Evolutionary conservation across 2,888 invertebrate genomes (phyloP).

Genomic region (Coenonympha glycerion): DNA sequence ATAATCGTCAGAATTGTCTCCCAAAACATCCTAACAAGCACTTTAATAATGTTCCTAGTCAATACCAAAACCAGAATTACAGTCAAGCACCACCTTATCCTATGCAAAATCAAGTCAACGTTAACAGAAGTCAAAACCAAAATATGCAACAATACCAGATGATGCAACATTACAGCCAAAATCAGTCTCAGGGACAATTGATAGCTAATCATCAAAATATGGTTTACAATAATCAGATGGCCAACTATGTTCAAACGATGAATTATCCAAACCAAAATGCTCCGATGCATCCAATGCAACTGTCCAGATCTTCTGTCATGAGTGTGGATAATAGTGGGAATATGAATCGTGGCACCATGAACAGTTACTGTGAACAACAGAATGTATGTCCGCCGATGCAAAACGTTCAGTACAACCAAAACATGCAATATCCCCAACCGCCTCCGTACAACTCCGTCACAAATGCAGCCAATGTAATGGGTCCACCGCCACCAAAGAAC

Average conservation of each 20-base stretch:
- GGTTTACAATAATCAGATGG: constrained; percentile 48
- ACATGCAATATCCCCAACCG: constrained; percentile 60
- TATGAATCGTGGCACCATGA: constrained; percentile 58
- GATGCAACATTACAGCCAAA: constrained; percentile 60
- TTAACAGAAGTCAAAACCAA: constrained; percentile 50
- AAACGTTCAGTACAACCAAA: constrained; percentile 54
- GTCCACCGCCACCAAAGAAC: constrained; percentile 68
- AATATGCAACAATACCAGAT: constrained; percentile 62
- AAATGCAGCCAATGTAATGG: constrained; percentile 65
- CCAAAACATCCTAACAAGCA: constrained; percentile 52
- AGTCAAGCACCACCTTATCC: constrained; percentile 53
- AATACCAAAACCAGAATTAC: constrained; percentile 59
- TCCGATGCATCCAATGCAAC: constrained; percentile 61
- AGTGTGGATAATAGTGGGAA: constrained; percentile 67
- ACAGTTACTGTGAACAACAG: constrained; percentile 58
- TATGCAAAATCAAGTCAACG: constrained; percentile 50
- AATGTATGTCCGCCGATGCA: constrained; percentile 47
- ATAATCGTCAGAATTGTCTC: constrained; percentile 51
- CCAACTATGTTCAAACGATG: constrained; percentile 53
- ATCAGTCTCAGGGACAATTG: constrained; percentile 48
- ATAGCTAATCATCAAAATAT: constrained; percentile 50
- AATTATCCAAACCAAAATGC: constrained; percentile 52
- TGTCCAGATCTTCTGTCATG: constrained; percentile 68
- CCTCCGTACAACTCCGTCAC: constrained; percentile 63
- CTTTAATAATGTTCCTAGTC: constrained; percentile 50